Evolutionary conservation across 2,888 invertebrate species (phyloP), one percentile per base, ranked within the genome.

Genomic region (Myopa testacea): DNA sequence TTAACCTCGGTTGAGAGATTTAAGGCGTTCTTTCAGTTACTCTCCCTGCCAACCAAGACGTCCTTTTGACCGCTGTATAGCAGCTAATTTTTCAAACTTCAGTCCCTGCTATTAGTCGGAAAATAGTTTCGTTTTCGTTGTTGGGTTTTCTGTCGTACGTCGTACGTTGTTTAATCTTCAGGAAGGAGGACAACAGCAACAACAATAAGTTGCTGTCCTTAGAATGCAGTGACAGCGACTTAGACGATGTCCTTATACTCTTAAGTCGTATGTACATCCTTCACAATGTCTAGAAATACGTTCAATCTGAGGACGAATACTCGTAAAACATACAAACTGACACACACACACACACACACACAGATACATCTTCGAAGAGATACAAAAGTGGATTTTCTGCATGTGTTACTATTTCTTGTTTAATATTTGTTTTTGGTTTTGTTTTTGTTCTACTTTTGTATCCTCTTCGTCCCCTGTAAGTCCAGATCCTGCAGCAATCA

Each of bases 261-360:
- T 26, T 3, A 2, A 45, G 6, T 8, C 45, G 10, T 45, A 45
- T 45, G 4, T 45, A 45, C 45, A 45, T 45, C 10, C 45, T 10
- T 45, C 10, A 45, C 55, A 55, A 55, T 16, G 14, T 55, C 14
- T 45, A 70, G 40, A 60, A 40, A 73, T 63, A 69, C 78, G 78
- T 71, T 80, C 78, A 78, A 78, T 75, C 71, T 70, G 77, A 78
- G 80, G 80, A 77, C 80, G 63, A 62, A 74, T 45, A 63, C 45
- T 16, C 14, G 8, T 62, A 50, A 19, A 19, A 19, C 16, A 5
- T 55, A 55, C 16, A 34, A 19, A 69, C 60, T 38, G 4, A 72
- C 19, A 19, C 26, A 38, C 38, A 50, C 71, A 58, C n/a, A 58
- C 19, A 72, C 72, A 38, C 38, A 62, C 40, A 62, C 16, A 45